Evolutionary conservation across 1,140 invertebrate species (phyloP).

Genomic region (Drosophila persimilis): DNA sequence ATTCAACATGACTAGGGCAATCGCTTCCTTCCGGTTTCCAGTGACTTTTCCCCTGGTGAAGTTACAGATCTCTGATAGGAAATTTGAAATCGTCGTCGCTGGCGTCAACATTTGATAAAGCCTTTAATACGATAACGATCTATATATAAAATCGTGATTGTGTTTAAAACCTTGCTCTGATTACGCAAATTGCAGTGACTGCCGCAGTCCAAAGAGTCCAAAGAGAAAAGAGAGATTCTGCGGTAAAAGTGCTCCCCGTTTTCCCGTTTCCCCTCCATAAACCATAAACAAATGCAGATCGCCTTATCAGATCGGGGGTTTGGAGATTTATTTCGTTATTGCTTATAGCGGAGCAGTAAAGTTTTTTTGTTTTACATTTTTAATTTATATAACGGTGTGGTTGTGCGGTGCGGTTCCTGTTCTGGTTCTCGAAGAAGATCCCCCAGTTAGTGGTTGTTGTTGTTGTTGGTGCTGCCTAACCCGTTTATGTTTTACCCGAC

Average conservation of each 20-base stretch:
- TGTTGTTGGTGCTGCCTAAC: slow-evolving; percentile 54
- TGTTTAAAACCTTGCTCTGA: slow-evolving; percentile 32
- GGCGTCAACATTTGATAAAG: slow-evolving; percentile 46
- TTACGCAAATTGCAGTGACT: slow-evolving; percentile 54
- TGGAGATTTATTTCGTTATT: slow-evolving; percentile 16
- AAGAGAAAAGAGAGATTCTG: slow-evolving; percentile 16
- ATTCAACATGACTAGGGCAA: no score
- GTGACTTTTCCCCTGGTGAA: slow-evolving; percentile 14
- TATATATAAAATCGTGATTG: slow-evolving; percentile 36
- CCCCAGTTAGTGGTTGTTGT: slow-evolving; percentile 16
- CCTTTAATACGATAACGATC: slow-evolving; percentile 39
- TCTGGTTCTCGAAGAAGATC: slow-evolving; percentile 44
- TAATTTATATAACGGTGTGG: slow-evolving; percentile 53
- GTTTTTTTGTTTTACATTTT: slow-evolving; percentile 47
- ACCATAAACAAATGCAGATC: neutral
- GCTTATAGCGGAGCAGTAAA: slow-evolving; percentile 29
- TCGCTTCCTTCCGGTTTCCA: slow-evolving; percentile 18
- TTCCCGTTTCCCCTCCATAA: neutral
- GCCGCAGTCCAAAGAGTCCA: slow-evolving; percentile 11
- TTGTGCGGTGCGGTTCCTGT: slow-evolving; percentile 36
- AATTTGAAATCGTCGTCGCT: slow-evolving; percentile 8
- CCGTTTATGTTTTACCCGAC: slow-evolving; percentile 74
- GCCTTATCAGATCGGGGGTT: slow-evolving; percentile 4
- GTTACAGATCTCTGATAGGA: neutral
- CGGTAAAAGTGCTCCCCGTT: slow-evolving; percentile 33